A percentile compares a stretch with the other conserved stretches of the same genome.
These are phyloP conservation scores for Panurus biarmicus DNA, from an alignment of 2,113 vertebrate genomes.

Conservation along the genomic window DNA sequence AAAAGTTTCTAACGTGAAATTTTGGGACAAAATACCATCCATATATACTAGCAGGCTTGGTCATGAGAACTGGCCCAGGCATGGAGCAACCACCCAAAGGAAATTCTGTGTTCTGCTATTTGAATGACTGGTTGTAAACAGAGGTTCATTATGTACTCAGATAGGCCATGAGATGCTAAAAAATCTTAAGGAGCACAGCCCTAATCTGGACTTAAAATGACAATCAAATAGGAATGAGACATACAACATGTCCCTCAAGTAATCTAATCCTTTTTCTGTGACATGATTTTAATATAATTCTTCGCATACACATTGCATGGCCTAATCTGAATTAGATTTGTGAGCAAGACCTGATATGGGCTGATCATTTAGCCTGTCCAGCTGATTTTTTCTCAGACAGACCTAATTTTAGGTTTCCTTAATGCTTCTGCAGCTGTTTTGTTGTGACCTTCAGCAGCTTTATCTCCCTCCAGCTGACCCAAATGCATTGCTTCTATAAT, in stretches of 20 bases:
- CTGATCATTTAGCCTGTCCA: neutral
- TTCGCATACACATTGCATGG: neutral
- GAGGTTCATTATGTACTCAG: neutral
- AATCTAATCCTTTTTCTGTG: neutral
- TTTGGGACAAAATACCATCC: neutral
- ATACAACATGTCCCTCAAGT: neutral
- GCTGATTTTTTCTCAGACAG: neutral
- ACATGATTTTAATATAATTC: neutral
- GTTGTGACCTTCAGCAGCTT: neutral
- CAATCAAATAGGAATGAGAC: neutral
- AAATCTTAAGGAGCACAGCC: neutral
- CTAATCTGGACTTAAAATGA: neutral
- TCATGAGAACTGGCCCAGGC: neutral
- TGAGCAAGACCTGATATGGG: neutral
- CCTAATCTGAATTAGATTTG: conserved; percentile 10
- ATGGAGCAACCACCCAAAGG: neutral
- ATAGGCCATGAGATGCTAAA: neutral
- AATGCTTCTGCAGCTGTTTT: conserved; percentile 3
- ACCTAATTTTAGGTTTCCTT: neutral
- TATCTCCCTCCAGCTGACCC: neutral
- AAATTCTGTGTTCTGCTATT: neutral
- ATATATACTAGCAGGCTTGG: neutral
- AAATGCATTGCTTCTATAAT: neutral
- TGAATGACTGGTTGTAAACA: neutral
- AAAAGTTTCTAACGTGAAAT: neutral